A percentile compares a stretch with the other conserved stretches of the same genome.
Evolutionary conservation across 1,140 invertebrate genomes (phyloP).

Genomic region (Anastrepha obliqua): DNA sequence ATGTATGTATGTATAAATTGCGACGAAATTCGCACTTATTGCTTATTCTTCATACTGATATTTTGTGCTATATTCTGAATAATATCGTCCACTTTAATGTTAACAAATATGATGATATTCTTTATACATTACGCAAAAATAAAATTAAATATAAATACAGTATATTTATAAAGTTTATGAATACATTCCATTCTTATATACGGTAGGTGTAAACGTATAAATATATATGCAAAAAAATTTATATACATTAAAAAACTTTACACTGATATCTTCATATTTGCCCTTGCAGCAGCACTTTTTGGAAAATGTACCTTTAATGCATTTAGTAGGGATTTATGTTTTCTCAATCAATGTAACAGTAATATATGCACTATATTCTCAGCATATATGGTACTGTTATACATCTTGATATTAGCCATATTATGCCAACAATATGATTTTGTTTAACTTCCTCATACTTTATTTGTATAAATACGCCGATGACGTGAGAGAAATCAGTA

Average conservation of each 20-base stretch:
- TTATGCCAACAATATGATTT: too few relatives aligned
- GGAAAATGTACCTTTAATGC: slow-evolving; percentile 1
- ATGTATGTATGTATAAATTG: slow-evolving; percentile 31
- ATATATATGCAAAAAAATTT: slow-evolving; percentile 35
- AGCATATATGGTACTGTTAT: neutral
- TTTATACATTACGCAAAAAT: slow-evolving; percentile 43
- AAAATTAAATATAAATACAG: slow-evolving; percentile 50
- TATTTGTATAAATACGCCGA: slow-evolving; percentile 9
- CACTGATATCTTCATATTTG: slow-evolving; percentile 18
- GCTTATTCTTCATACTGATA: slow-evolving; percentile 37
- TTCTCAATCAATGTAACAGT: neutral
- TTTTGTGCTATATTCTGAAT: neutral
- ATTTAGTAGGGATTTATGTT: neutral
- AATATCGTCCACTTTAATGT: slow-evolving; percentile 30
- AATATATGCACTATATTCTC: neutral
- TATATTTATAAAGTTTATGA: slow-evolving; percentile 39
- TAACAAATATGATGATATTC: slow-evolving; percentile 35
- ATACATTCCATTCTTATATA: slow-evolving; percentile 26
- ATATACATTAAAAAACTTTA: slow-evolving; percentile 32
- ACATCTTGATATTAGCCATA: too few relatives aligned
- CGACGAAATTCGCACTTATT: neutral
- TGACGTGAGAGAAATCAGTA: neutral
- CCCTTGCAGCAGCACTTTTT: neutral
- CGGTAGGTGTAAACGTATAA: slow-evolving; percentile 44
- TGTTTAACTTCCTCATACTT: neutral